Percentiles rank a stretch among this genome's conserved stretches.
phyloP scores from a whole-genome alignment of 2,888 invertebrate genomes.

The Scaptomyza cyrtandrae region DNA sequence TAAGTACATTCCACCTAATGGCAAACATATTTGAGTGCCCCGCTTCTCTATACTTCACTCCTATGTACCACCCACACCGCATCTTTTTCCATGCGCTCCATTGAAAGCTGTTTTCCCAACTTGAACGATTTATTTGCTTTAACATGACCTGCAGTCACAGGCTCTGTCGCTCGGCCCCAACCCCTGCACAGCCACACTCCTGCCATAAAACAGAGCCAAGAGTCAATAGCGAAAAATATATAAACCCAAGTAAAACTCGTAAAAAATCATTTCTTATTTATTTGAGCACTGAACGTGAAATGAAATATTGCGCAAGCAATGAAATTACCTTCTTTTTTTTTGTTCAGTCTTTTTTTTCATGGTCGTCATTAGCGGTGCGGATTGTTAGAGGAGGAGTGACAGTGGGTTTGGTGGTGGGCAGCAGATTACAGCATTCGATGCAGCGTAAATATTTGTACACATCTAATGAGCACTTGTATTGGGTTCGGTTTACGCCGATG shows the following conservation, averaged over 20 bases:
- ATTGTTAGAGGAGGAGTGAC: constrained; percentile 1
- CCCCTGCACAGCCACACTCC: background rate
- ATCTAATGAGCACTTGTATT: constrained; percentile 53
- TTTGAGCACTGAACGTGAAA: constrained; percentile 66
- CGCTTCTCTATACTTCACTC: background rate
- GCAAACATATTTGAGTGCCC: constrained; percentile 71
- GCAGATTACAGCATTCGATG: constrained; percentile 41
- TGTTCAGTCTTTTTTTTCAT: constrained; percentile 15
- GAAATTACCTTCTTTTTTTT: constrained; percentile 67
- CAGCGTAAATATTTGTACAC: constrained; percentile 60
- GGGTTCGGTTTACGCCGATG: background rate
- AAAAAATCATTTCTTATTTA: constrained; percentile 78
- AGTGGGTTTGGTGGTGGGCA: background rate
- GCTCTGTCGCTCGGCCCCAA: background rate
- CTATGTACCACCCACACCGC: no score
- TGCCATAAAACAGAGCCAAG: constrained; percentile 64
- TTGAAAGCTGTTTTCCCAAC: constrained; percentile 56
- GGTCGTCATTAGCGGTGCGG: constrained; percentile 43
- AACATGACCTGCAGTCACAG: constrained; percentile 51
- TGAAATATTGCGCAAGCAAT: constrained; percentile 75
- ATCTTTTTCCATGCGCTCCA: background rate
- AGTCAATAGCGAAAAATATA: constrained; percentile 66
- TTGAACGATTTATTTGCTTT: constrained; percentile 74
- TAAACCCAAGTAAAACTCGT: constrained; percentile 43
- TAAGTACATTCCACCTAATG: constrained; percentile 58